These are phyloP conservation scores for Phyllostomus discolor DNA, from an alignment of 2,113 vertebrate genomes.

Conservation along the genomic window DNA sequence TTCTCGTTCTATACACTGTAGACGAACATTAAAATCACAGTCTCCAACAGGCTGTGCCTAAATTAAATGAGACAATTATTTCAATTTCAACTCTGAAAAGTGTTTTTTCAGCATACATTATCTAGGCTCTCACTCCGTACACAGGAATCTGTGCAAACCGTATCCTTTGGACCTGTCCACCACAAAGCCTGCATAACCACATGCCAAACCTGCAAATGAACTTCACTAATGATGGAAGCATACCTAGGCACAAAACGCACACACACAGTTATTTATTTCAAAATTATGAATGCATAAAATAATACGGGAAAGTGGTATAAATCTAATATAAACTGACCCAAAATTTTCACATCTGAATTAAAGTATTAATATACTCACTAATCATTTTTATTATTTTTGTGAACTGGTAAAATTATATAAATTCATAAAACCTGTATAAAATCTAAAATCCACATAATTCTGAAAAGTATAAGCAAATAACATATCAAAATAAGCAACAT, in stretches of 20 bases:
- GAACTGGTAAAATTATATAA: neutral
- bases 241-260: neutral
- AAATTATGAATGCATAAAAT: neutral
- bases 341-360: conserved; percentile 27
- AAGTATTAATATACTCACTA: neutral
- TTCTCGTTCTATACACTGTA: conserved; percentile 97
- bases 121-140: neutral
- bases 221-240: neutral
- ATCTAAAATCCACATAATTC: conserved; percentile 34
- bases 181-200: neutral
- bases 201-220: neutral
- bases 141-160: neutral
- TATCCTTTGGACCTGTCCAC: neutral
- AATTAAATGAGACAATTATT: conserved; percentile 62
- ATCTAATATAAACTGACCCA: neutral
- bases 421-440: neutral
- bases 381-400: conserved; percentile 25
- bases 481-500: neutral
- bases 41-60: conserved; percentile 97
- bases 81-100: conserved; percentile 45
- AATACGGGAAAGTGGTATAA: neutral
- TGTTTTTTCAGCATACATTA: conserved; percentile 31
- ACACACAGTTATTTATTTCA: neutral
- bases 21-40: conserved; percentile 94
- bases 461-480: neutral